A percentile compares a stretch with the other conserved stretches of the same genome.
phyloP scores from a whole-genome alignment of 2,797 vertebrate genomes.

The Pogonophryne albipinna region DNA sequence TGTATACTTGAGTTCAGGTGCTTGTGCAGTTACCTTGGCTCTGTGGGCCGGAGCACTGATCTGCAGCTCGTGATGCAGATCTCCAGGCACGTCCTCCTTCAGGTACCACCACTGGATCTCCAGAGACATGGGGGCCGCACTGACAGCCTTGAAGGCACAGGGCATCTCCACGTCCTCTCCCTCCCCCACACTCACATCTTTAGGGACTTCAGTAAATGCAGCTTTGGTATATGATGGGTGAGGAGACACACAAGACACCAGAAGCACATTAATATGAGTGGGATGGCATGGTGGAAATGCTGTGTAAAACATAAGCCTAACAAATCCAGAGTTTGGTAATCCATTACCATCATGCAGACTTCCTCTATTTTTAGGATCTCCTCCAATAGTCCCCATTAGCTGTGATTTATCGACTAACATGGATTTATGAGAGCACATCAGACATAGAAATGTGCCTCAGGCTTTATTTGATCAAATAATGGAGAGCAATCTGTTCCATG shows the following conservation, averaged over 20 bases:
- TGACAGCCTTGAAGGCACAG: conserved; percentile 92
- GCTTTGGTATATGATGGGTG: conserved; percentile 76
- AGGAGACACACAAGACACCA: conserved; percentile 41
- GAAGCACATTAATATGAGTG: conserved; percentile 29
- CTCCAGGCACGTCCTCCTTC: conserved; percentile 87
- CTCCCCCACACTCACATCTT: conserved; percentile 93
- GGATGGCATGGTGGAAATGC: background rate
- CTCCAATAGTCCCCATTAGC: background rate
- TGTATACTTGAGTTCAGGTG: background rate
- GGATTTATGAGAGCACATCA: conserved; percentile 19
- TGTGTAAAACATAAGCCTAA: background rate
- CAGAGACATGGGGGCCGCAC: conserved; percentile 91
- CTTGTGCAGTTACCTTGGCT: conserved; percentile 86
- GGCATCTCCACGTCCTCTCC: conserved; percentile 97
- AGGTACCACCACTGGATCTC: conserved; percentile 99
- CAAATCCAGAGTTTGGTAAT: background rate
- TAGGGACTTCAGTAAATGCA: conserved; percentile 94
- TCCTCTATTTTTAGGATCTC: background rate
- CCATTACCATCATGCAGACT: background rate
- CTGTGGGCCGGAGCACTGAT: conserved; percentile 88
- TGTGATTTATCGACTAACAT: conserved; percentile 11
- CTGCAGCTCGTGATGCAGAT: conserved; percentile 89
- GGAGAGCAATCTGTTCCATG: background rate
- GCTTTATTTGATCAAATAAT: conserved; percentile 33
- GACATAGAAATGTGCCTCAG: conserved; percentile 21